Percentiles rank a stretch among this genome's conserved stretches.
phyloP scores from a whole-genome alignment of 2,888 invertebrate species.

The Parnassius smintheus region DNA sequence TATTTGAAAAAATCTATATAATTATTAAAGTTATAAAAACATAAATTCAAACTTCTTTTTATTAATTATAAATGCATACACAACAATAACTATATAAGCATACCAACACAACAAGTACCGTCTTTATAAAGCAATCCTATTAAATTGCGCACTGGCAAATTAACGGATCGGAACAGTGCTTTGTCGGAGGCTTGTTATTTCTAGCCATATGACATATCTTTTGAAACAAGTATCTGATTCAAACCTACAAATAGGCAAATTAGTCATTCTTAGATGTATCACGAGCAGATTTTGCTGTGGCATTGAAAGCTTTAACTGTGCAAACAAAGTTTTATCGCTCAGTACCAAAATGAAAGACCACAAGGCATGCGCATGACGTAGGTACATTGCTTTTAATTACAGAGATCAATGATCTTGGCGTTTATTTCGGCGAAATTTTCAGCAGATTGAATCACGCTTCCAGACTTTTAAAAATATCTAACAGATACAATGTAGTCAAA shows the following conservation, averaged over 20 bases:
- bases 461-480: too few relatives aligned
- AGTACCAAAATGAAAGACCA: constrained; percentile 47
- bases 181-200: constrained; percentile 2
- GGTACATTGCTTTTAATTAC: constrained; percentile 61
- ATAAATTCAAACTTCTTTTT: too few relatives aligned
- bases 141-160: background rate
- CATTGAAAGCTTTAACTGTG: constrained; percentile 37
- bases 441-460: background rate
- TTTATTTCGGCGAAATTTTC: constrained; percentile 15
- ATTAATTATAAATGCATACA: too few relatives aligned
- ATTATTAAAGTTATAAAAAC: too few relatives aligned
- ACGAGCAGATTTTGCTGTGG: constrained; percentile 17
- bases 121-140: too few relatives aligned
- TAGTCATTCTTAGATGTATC: constrained; percentile 19
- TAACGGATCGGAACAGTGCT: background rate
- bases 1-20: too few relatives aligned
- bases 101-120: too few relatives aligned
- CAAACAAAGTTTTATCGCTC: constrained; percentile 51
- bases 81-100: too few relatives aligned
- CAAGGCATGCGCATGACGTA: constrained; percentile 51
- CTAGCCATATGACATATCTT: background rate
- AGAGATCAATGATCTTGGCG: constrained; percentile 29
- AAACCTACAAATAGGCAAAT: constrained; percentile 14
- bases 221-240: constrained; percentile 16
- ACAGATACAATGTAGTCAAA: too few relatives aligned